Evolutionary conservation across 37 sponge, comb jelly and placozoan species (phyloP), one percentile per base, ranked within the genome.

Genomic region (Haliclona indistincta): DNA sequence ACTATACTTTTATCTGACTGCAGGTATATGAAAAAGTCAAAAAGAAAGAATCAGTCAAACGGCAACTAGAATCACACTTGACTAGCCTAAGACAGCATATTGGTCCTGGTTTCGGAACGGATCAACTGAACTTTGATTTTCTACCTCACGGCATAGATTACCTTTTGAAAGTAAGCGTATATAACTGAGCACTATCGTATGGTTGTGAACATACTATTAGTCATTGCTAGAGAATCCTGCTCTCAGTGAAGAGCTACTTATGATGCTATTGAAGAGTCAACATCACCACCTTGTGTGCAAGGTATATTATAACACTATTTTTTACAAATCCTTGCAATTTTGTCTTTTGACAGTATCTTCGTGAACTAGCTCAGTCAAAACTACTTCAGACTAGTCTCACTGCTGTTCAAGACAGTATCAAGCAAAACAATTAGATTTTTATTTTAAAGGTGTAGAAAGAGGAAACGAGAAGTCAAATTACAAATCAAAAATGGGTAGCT

Each of bases 191-290:
- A 3, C 23, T 5, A 5, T 7, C 26, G 26, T 7, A 28, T 28
- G 26, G 3, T 5, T 28, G 26, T 55, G 3, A 3, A 55, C 56
- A 37, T 2, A 25, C 15, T 47, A 15, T 20, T 34, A 83, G 84
- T 67, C 63, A 39, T 70, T 83, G 2, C 53, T 83, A 4, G 77
- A 69, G 20, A 83, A 83, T 33, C 77, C 84, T 38, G 43, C 45
- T 4, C 53, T 83, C 4, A 77, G 77, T 28, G 15, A 19, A 8
- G 38, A 44, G 25, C 13, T 86, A n/a, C n/a, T n/a, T n/a, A n/a
- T n/a, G n/a, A n/a, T n/a, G n/a, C n/a, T n/a, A n/a, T n/a, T n/a
- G n/a, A n/a, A n/a, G n/a, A n/a, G n/a, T n/a, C n/a, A n/a, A n/a
- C n/a, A n/a, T n/a, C n/a, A n/a, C n/a, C n/a, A n/a, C n/a, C n/a